These are phyloP conservation scores for Bombus superbus DNA, from an alignment of 1,140 invertebrate species.

Conservation along the genomic window DNA sequence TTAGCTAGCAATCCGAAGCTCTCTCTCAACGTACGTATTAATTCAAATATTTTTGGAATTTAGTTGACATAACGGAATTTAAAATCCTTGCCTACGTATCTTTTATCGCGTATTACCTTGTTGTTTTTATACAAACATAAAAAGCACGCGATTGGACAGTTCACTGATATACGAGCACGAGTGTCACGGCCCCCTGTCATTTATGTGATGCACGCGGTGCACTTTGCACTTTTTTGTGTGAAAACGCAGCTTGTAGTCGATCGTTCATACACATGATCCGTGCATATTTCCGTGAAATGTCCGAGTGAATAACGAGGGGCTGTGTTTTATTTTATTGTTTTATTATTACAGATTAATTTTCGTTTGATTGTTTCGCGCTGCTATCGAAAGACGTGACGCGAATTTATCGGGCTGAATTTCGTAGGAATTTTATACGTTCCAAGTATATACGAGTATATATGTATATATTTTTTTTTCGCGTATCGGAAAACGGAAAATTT, in stretches of 20 bases:
- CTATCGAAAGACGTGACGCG: constrained; percentile 32
- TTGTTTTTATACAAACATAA: constrained; percentile 66
- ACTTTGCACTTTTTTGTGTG: constrained; percentile 50
- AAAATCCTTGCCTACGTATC: constrained; percentile 1
- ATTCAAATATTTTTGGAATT: background rate
- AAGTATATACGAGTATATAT: background rate
- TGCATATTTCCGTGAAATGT: constrained; percentile 13
- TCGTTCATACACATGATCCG: constrained; percentile 4
- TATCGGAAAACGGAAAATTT: background rate
- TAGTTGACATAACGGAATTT: background rate
- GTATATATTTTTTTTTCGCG: background rate
- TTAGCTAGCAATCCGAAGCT: background rate
- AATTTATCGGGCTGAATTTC: constrained; percentile 19
- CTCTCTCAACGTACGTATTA: too few relatives aligned
- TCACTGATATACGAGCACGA: constrained; percentile 41
- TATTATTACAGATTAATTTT: constrained; percentile 43
- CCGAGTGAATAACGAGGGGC: constrained; percentile 22
- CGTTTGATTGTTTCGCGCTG: constrained; percentile 22
- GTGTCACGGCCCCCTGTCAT: constrained; percentile 18
- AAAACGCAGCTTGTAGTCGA: constrained; percentile 48
- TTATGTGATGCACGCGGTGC: constrained; percentile 17
- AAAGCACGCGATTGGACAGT: constrained; percentile 56
- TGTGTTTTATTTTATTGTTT: constrained; percentile 42
- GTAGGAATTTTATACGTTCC: constrained; percentile 5
- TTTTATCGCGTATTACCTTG: constrained; percentile 50